phyloP scores from a whole-genome alignment of 2,113 vertebrate genomes.

The Cromileptes altivelis region DNA sequence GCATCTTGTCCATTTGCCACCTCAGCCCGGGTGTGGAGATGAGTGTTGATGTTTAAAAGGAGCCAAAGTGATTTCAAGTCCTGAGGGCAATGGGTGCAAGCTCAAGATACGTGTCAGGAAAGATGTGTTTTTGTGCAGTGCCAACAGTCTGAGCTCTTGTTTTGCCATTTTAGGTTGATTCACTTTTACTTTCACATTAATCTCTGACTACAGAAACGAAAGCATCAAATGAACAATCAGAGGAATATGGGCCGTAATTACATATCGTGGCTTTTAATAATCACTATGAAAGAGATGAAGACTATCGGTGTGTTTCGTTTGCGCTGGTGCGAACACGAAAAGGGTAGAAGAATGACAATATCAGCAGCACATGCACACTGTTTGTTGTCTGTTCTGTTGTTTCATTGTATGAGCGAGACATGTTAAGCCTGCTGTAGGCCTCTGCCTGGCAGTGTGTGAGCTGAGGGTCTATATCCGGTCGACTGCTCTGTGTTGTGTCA shows the following conservation, averaged over 20 bases:
- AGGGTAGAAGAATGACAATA: background rate
- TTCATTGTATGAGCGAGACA: constrained; percentile 45
- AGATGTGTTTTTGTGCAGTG: background rate
- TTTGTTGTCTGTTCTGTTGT: constrained; percentile 33
- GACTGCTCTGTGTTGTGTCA: constrained; percentile 74
- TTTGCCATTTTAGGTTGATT: background rate
- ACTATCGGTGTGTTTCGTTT: background rate
- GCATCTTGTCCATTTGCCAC: background rate
- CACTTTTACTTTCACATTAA: too few species aligned
- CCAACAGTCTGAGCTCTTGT: background rate
- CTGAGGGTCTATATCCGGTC: constrained; percentile 57
- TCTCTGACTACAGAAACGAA: background rate
- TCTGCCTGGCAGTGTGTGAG: constrained; percentile 26
- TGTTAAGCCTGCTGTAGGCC: constrained; percentile 45
- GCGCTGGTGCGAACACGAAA: background rate
- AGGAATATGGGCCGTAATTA: background rate
- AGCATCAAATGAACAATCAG: background rate
- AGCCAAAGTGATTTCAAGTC: background rate
- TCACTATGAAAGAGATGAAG: background rate
- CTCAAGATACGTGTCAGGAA: background rate
- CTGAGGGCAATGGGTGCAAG: background rate
- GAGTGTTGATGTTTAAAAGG: too few species aligned
- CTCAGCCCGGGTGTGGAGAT: background rate
- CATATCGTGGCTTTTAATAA: background rate
- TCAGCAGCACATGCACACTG: background rate